Evolutionary conservation across 2,797 vertebrate species (phyloP), one percentile per base, ranked within the genome.

Genomic region (Ispidina picta): DNA sequence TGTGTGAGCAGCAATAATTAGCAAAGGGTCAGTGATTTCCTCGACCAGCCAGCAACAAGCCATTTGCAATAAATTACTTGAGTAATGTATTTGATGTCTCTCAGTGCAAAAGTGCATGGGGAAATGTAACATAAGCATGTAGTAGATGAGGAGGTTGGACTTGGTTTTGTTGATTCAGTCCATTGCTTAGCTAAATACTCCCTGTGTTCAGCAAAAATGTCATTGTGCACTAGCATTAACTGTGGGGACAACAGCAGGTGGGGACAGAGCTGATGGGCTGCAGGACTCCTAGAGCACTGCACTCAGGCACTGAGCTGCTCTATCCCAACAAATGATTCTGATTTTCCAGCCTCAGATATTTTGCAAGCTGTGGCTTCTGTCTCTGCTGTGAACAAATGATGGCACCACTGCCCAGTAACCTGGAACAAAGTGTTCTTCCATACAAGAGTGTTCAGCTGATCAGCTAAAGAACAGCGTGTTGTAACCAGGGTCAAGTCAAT

Each of bases 91-190:
- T 29, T 41, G 16, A 9, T 21, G 8, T 63, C 56, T 85, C 73
- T 43, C 69, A 29, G 12, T 29, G n/a, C 60, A 92, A 60, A 41
- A 81, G 69, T 4, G 8, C 3, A 31, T 9, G n/a, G 60, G 37
- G 31, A 68, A 88, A 86, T 74, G 59, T 71, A 74, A 78, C 76
- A 72, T 5, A 13, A 73, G 71, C 8, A 14, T 41, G 71, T 51
- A 78, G 89, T 19, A 82, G 54, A 59, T 72, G 59, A 88, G n/a
- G 58, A 74, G 72, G 56, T 14, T 86, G 87, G 43, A 88, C 79
- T 92, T 81, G 28, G 5, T 94, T 93, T 70, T 78, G 78, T 91
- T 90, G 65, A 64, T 70, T 88, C 78, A 58, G 23, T 62, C 82
- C 54, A 76, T 41, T 33, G 46, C 62, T 94, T 85, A 83, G 87